Percentiles rank a stretch among this genome's conserved stretches.
Evolutionary conservation across 2,113 vertebrate genomes (phyloP).

Genomic region (Limnothrissa miodon): DNA sequence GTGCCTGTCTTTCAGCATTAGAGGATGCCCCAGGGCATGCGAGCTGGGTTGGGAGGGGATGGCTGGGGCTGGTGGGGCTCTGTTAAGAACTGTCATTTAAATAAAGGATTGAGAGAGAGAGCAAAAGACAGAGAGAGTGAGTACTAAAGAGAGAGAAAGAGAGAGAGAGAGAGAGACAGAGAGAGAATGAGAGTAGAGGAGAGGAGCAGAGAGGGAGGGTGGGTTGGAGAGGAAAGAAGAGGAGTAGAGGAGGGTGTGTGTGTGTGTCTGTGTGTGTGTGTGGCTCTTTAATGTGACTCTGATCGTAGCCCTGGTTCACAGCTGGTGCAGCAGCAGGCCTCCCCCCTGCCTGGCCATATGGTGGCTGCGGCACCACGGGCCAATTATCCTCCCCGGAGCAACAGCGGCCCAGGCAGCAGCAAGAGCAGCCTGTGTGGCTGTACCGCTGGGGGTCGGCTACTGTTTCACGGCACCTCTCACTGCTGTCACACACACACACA

Average conservation of each 20-base stretch:
- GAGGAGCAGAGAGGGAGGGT: slow-evolving; percentile 62
- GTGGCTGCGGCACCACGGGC: slow-evolving; percentile 79
- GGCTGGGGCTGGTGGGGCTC: slow-evolving; percentile 41
- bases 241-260: slow-evolving; percentile 53
- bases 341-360: slow-evolving; percentile 84
- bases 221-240: slow-evolving; percentile 52
- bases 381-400: slow-evolving; percentile 80
- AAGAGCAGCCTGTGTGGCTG: slow-evolving; percentile 57
- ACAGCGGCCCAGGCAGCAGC: slow-evolving; percentile 48
- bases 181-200: slow-evolving; percentile 53
- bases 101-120: slow-evolving; percentile 61
- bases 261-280: not conserved
- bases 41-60: slow-evolving; percentile 55
- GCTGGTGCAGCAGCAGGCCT: slow-evolving; percentile 90
- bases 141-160: slow-evolving; percentile 57
- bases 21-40: slow-evolving; percentile 61
- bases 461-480: slow-evolving; percentile 71
- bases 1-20: slow-evolving; percentile 67
- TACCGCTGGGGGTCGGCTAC: slow-evolving; percentile 62
- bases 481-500: slow-evolving; percentile 61
- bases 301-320: slow-evolving; percentile 84
- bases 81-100: slow-evolving; percentile 71
- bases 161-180: slow-evolving; percentile 49
- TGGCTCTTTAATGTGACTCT: slow-evolving; percentile 71
- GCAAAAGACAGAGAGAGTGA: slow-evolving; percentile 57